These are phyloP conservation scores for Catharus minimus DNA, from an alignment of 2,113 vertebrate species.

Conservation along the genomic window DNA sequence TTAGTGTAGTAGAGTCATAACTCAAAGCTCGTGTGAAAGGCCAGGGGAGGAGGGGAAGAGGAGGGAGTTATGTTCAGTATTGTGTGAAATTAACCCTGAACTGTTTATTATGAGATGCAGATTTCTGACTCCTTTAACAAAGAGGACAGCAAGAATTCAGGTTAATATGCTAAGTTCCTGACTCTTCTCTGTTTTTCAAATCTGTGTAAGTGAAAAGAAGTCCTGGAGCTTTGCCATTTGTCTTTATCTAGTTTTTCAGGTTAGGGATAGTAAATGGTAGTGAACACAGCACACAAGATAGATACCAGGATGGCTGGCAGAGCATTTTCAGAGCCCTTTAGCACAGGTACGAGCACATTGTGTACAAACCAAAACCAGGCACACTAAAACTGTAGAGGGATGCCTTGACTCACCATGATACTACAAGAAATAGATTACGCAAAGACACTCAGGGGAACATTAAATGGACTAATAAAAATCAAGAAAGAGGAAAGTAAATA, in stretches of 20 bases:
- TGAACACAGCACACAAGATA: not conserved
- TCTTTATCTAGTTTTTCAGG: not conserved
- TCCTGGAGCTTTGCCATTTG: not conserved
- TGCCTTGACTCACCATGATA: not conserved
- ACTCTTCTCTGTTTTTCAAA: not conserved
- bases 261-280: not conserved
- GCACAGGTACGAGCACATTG: not conserved
- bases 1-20: slow-evolving; percentile 77
- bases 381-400: not conserved
- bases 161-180: not conserved
- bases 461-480: slow-evolving; percentile 41
- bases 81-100: slow-evolving; percentile 74
- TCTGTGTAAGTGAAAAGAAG: not conserved
- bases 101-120: slow-evolving; percentile 29
- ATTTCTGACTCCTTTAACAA: slow-evolving; percentile 44
- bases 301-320: not conserved
- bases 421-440: not conserved
- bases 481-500: slow-evolving; percentile 29
- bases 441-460: slow-evolving; percentile 11
- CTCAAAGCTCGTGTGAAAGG: slow-evolving; percentile 62
- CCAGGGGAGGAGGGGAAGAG: not conserved
- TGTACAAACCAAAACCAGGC: not conserved
- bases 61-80: slow-evolving; percentile 57
- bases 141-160: slow-evolving; percentile 3
- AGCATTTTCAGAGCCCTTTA: not conserved